Conservation (phyloP, 1,140 invertebrate species). For the Pissodes strobi region DNA sequence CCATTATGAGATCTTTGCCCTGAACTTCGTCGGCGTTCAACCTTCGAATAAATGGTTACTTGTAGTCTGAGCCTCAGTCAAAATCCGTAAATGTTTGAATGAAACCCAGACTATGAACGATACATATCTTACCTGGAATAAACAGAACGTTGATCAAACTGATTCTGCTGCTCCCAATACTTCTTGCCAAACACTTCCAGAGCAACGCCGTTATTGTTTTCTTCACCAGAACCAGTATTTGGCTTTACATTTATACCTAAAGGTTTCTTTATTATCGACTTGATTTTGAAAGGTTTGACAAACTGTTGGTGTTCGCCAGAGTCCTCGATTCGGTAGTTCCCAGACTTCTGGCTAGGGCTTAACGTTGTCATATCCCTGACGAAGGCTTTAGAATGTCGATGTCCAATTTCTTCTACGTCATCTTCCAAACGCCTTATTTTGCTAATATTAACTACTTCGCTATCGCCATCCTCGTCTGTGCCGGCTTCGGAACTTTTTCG, state of each 20-base stretch:
- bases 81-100: neutral
- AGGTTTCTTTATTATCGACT: conserved; percentile 23
- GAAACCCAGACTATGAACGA: neutral
- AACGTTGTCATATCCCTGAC: neutral
- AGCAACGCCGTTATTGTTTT: too few species aligned
- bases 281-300: neutral
- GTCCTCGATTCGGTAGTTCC: conserved; percentile 14
- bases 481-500: conserved; percentile 22
- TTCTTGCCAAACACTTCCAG: neutral
- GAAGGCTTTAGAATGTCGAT: neutral
- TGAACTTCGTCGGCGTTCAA: conserved; percentile 39
- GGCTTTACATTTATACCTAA: neutral
- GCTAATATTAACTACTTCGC: neutral
- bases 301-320: neutral
- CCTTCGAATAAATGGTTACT: conserved; percentile 4
- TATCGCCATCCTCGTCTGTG: neutral
- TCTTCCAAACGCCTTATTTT: neutral
- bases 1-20: conserved; percentile 47
- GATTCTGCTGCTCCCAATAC: neutral
- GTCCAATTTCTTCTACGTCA: neutral
- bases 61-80: neutral
- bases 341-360: neutral
- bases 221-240: neutral
- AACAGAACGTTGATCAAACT: conserved; percentile 6
- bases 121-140: conserved; percentile 7